phyloP scores from a whole-genome alignment of 2,888 invertebrate genomes.

The Silvanus unidentatus region DNA sequence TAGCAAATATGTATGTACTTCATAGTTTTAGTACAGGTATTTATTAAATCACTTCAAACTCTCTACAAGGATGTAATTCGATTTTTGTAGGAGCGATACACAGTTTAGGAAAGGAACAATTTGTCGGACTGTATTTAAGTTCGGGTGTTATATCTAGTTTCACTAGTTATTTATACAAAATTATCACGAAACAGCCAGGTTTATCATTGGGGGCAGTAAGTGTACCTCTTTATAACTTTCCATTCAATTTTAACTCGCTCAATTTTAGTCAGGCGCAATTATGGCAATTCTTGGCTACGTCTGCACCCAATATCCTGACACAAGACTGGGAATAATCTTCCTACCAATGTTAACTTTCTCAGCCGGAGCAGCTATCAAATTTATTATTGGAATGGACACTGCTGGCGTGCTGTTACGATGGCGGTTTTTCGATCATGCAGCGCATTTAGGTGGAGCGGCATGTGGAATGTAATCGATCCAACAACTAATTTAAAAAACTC shows the following conservation, averaged over 20 bases:
- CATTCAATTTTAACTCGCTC: constrained; percentile 10
- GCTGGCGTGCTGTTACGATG: constrained; percentile 80
- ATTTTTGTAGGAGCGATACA: constrained; percentile 57
- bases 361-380: constrained; percentile 81
- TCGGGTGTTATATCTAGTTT: constrained; percentile 85
- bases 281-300: constrained; percentile 84
- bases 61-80: constrained; percentile 49
- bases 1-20: constrained; percentile 94
- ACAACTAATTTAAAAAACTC: constrained; percentile 5
- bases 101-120: constrained; percentile 84
- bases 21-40: constrained; percentile 69
- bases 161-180: constrained; percentile 76
- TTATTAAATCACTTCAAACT: constrained; percentile 16
- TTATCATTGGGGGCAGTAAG: constrained; percentile 90
- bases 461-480: constrained; percentile 82
- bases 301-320: constrained; percentile 83
- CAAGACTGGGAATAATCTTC: constrained; percentile 82
- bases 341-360: constrained; percentile 85
- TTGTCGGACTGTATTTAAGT: constrained; percentile 81
- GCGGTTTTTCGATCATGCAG: constrained; percentile 95
- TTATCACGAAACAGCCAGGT: constrained; percentile 60
- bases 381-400: constrained; percentile 76
- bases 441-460: constrained; percentile 92
- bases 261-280: constrained; percentile 86
- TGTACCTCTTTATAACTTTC: constrained; percentile 25